phyloP scores from a whole-genome alignment of 2,797 vertebrate genomes.

The Coendou prehensilis region DNA sequence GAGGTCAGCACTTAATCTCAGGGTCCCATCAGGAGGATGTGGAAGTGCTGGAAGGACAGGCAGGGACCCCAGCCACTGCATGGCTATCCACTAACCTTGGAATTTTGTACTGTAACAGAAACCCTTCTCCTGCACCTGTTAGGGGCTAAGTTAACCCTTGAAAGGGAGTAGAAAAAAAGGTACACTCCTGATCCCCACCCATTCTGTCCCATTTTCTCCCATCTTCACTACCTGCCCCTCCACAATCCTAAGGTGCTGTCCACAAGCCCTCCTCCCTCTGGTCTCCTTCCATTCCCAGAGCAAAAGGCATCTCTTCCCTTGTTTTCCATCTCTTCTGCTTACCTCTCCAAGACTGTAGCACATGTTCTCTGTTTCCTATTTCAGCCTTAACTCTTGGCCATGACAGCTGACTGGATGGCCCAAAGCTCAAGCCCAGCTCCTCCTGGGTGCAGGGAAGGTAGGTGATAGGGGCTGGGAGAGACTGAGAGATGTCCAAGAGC shows the following conservation, averaged over 20 bases:
- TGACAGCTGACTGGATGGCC: background rate
- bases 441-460: background rate
- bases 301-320: background rate
- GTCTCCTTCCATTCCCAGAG: slow-evolving; percentile 19
- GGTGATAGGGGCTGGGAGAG: background rate
- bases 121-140: background rate
- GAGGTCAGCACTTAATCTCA: background rate
- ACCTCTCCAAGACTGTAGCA: background rate
- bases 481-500: background rate
- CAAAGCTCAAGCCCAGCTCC: background rate
- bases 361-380: background rate
- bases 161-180: background rate
- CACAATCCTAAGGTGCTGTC: background rate
- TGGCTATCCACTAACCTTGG: background rate
- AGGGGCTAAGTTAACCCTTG: background rate
- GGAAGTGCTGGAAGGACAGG: background rate
- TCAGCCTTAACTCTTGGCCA: background rate
- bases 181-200: background rate
- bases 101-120: background rate
- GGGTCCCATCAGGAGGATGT: background rate
- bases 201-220: background rate
- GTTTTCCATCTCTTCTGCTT: slow-evolving; percentile 7
- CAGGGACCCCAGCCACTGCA: background rate
- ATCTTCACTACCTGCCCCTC: background rate
- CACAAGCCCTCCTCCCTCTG: background rate